Percentiles rank a stretch among this genome's conserved stretches.
phyloP scores from a whole-genome alignment of 2,113 vertebrate genomes.

The Hiodon alosoides region DNA sequence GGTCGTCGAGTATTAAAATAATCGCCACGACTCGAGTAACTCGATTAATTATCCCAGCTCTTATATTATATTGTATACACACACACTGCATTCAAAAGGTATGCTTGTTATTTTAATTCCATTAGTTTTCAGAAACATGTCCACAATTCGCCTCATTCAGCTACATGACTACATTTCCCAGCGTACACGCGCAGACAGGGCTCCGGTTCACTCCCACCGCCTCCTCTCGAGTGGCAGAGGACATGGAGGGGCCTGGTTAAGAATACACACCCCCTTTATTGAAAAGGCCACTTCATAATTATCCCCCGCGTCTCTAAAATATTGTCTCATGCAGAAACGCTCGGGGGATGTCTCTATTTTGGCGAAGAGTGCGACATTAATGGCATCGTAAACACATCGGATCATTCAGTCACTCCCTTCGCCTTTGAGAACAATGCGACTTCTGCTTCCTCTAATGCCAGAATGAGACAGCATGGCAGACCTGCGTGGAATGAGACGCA shows the following conservation, averaged over 20 bases:
- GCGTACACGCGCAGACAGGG: neutral
- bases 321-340: neutral
- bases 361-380: neutral
- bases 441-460: slow-evolving; percentile 3
- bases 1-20: no score
- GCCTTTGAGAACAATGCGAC: slow-evolving; percentile 21
- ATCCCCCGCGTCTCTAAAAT: no score
- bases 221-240: slow-evolving; percentile 60
- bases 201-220: slow-evolving; percentile 48
- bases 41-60: no score
- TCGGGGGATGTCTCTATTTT: neutral
- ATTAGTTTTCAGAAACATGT: slow-evolving; percentile 23
- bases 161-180: slow-evolving; percentile 57
- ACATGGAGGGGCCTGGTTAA: slow-evolving; percentile 59
- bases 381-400: neutral
- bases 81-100: no score
- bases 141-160: neutral
- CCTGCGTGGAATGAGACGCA: neutral
- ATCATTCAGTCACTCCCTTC: neutral
- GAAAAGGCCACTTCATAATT: slow-evolving; percentile 10
- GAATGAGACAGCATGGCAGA: slow-evolving; percentile 18
- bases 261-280: slow-evolving; percentile 11
- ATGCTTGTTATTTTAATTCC: slow-evolving; percentile 19
- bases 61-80: no score
- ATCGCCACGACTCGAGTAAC: no score